A percentile compares a stretch with the other conserved stretches of the same genome.
Conservation (phyloP, 2,797 vertebrate genomes). For the Crocidura indochinensis region DNA sequence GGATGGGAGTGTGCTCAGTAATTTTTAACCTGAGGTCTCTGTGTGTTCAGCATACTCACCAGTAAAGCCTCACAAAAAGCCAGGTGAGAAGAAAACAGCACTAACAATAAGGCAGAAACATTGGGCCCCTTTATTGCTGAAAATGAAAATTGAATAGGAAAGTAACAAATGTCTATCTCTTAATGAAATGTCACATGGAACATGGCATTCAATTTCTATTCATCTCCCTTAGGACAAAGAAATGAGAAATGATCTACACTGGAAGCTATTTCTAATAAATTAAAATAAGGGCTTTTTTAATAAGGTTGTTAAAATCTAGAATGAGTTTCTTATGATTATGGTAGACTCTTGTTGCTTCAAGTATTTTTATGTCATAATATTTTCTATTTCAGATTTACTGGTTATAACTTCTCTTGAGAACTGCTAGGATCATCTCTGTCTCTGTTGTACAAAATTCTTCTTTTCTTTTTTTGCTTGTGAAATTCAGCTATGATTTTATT, state of each 20-base stretch:
- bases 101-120: neutral
- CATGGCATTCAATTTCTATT: conserved; percentile 68
- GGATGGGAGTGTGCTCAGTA: neutral
- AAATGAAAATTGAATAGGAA: conserved; percentile 64
- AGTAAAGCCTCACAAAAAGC: conserved; percentile 6
- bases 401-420: conserved; percentile 63
- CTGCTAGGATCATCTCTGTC: neutral
- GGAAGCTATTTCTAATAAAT: conserved; percentile 70
- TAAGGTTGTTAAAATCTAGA: conserved; percentile 75
- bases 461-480: neutral
- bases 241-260: conserved; percentile 73
- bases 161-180: conserved; percentile 63
- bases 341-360: conserved; percentile 60
- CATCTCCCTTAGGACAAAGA: conserved; percentile 68
- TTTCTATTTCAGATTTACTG: conserved; percentile 69
- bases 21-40: neutral
- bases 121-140: conserved; percentile 46
- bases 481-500: conserved; percentile 51
- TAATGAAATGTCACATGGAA: conserved; percentile 64
- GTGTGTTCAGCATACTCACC: conserved; percentile 19
- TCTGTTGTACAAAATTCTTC: conserved; percentile 34
- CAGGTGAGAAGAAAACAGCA: neutral
- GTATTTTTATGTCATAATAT: conserved; percentile 75
- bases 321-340: conserved; percentile 72
- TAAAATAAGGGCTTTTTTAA: conserved; percentile 71